Base-by-base conservation (phyloP, 2,888 invertebrate species). In the Dinocampus coccinellae region DNA sequence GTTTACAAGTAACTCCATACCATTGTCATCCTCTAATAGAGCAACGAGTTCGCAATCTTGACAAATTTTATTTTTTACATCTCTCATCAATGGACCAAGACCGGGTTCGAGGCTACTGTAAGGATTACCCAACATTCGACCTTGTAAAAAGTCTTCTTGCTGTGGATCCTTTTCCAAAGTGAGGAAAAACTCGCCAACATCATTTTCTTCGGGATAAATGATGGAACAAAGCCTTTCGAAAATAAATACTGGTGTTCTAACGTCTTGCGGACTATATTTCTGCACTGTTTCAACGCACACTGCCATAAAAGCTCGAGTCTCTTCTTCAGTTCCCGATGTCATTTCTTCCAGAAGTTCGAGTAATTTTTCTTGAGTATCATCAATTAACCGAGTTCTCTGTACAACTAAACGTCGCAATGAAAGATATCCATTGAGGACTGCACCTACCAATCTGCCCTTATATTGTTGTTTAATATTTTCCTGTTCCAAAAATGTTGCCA, bases 31-130 rank as follows among this genome's bases (percentile, higher is more conserved):
- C 85, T 99, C 99, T 0, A 99, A 88, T 29, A 99, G 88, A 0
- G 99, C 98, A n/a, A 99, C 97, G 73, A 99, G 90, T 86, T 99
- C 99, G 88, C 99, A 99, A 88, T 99, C 99, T 60, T 95, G 95
- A 85, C 97, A 97, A 78, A 99, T 99, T 89, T 99, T 99, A 88
- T 99, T 99, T 89, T 99, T 99, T 10, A 99, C 96, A 87, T 99
- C 98, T 47, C 99, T 91, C 99, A 99, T 99, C 11, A 98, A 89
- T 0, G 99, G 99, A 0, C 99, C 99, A 80, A 99, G 91, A 7
- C 98, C 98, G 0, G 95, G 93, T 85, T 99, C 99, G 34, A 93
- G 90, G 36, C 96, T 97, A 70, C 96, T 97, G 89, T 99, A 99
- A 0, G 99, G 99, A 89, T 99, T 99, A 63, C 98, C 98, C 80